Base-by-base conservation (phyloP, 2,797 vertebrate genomes). In the Acanthurus leucopareius region DNA sequence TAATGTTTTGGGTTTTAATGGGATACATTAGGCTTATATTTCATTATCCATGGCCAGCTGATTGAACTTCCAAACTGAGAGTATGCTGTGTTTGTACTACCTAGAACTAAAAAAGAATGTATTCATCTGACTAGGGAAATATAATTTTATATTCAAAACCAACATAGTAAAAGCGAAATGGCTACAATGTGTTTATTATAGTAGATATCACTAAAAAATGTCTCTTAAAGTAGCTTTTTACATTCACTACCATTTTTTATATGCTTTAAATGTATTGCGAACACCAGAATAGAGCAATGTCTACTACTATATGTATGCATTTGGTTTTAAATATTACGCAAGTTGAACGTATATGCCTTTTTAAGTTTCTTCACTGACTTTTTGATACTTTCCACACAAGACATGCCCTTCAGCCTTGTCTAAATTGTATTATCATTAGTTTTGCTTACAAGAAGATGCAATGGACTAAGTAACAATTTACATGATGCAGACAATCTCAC, bases 11-110 rank as follows among this genome's bases (percentile, higher is more conserved):
- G 28, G 7, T 62, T 84, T 67, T 42, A 72, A 62, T 63, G 38
- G 13, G 35, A 63, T 28, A 62, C 35, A 38, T 69, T 44, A n/a
- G 10, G 1, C 1, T 25, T 25, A 56, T 58, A 63, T 77, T 80
- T 15, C 10, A 68, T 80, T 64, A 82, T 54, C 40, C 5, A 77
- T 52, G 49, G 35, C 17, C 38, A 51, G 53, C n/a, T 75, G 13
- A 68, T 15, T 60, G 25, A 59, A 76, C 49, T 73, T 65, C 1
- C 17, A 40, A 61, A 69, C 28, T 62, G 11, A 62, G 1, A 64
- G 20, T 20, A 22, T 69, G 28, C 11, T 28, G 28, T 52, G 8
- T 8, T 20, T 54, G 25, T 65, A 49, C 32, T 45, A 44, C 47
- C 7, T 14, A 6, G 47, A 52, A 57, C 47, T 14, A 38, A 61